Conservation (phyloP, 2,113 vertebrate species). For the Eptatretus burgeri region DNA sequence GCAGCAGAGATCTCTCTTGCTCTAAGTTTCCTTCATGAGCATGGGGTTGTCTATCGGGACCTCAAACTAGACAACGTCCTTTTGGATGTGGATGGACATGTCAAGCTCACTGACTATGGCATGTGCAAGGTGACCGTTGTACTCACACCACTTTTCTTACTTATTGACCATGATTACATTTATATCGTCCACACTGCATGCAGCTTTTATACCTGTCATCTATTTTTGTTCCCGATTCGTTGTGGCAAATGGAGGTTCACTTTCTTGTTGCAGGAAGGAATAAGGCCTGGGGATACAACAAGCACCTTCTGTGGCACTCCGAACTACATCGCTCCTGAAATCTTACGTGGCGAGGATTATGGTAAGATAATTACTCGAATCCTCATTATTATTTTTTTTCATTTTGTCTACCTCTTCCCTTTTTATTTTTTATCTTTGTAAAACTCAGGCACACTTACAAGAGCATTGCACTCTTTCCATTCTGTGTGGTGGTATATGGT, state of each 20-base stretch:
- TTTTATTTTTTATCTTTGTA: too few species aligned
- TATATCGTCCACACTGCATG: too few species aligned
- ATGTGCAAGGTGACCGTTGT: slow-evolving; percentile 60
- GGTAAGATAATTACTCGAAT: slow-evolving; percentile 22
- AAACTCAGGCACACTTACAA: too few species aligned
- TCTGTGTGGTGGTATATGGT: too few species aligned
- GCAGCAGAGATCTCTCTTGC: slow-evolving; percentile 92
- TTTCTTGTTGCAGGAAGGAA: slow-evolving; percentile 35
- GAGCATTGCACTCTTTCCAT: too few species aligned
- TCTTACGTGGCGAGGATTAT: slow-evolving; percentile 83
- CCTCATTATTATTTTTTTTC: not conserved
- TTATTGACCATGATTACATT: too few species aligned
- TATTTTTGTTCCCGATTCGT: too few species aligned
- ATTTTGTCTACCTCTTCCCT: too few species aligned
- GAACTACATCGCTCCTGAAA: slow-evolving; percentile 92
- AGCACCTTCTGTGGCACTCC: slow-evolving; percentile 96
- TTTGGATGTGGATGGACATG: slow-evolving; percentile 70
- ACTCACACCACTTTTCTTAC: not conserved
- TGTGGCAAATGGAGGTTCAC: not conserved
- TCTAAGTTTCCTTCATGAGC: slow-evolving; percentile 88
- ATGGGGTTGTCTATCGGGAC: slow-evolving; percentile 86
- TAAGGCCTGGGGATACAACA: slow-evolving; percentile 83
- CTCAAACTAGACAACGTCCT: slow-evolving; percentile 97
- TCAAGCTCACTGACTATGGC: slow-evolving; percentile 92
- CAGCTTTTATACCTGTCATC: too few species aligned